These are phyloP conservation scores for Sericinus montela DNA, from an alignment of 2,888 invertebrate species.

Conservation along the genomic window DNA sequence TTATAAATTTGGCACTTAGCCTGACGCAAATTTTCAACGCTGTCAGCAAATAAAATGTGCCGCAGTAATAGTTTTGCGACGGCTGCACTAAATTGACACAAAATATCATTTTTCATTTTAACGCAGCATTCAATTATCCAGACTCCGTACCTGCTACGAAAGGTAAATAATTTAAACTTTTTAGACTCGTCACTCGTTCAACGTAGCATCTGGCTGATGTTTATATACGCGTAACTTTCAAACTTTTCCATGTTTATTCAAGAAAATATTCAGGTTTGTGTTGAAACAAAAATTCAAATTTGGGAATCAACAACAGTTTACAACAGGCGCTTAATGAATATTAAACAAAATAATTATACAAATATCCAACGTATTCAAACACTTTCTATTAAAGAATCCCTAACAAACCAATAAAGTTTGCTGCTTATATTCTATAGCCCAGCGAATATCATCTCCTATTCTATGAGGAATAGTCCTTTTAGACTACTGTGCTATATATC, in stretches of 20 bases:
- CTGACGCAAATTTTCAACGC: constrained; percentile 74
- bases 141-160: constrained; percentile 13
- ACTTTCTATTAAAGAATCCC: too few species aligned
- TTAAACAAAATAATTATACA: too few species aligned
- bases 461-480: too few species aligned
- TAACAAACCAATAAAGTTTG: too few species aligned
- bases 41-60: constrained; percentile 72
- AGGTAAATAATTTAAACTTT: constrained; percentile 18
- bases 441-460: too few species aligned
- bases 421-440: too few species aligned
- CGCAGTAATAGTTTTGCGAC: constrained; percentile 67
- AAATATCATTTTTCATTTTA: constrained; percentile 47
- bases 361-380: too few species aligned
- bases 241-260: constrained; percentile 10
- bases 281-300: constrained; percentile 3
- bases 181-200: constrained; percentile 12
- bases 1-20: constrained; percentile 79
- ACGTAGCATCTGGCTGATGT: constrained; percentile 8
- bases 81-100: constrained; percentile 62
- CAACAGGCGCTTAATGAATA: too few species aligned
- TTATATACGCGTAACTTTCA: constrained; percentile 11
- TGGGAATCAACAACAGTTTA: background rate
- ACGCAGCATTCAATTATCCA: constrained; percentile 47
- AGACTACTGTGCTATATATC: too few species aligned
- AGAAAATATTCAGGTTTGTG: constrained; percentile 10